Conservation (phyloP, 1,140 invertebrate species). For the Drosophila persimilis region DNA sequence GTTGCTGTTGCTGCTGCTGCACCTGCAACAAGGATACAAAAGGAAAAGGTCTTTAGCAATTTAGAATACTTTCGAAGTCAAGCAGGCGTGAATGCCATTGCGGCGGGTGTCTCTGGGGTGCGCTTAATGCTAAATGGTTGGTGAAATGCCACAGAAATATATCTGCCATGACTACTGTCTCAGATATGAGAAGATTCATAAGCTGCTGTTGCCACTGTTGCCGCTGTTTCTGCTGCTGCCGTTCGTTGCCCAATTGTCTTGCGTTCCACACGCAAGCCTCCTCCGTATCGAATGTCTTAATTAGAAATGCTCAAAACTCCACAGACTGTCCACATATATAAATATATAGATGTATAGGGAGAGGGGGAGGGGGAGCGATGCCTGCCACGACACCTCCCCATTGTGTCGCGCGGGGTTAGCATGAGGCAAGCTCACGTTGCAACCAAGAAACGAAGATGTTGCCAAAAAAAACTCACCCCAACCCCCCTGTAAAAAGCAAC, state of each 20-base stretch:
- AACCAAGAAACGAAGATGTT: conserved; percentile 19
- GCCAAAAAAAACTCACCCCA: conserved; percentile 23
- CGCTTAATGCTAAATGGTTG: conserved; percentile 55
- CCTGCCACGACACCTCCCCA: conserved; percentile 37
- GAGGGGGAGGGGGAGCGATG: not conserved
- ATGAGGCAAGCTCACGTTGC: conserved; percentile 49
- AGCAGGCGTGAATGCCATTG: conserved; percentile 55
- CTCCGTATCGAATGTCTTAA: conserved; percentile 79
- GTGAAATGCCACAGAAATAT: conserved; percentile 53
- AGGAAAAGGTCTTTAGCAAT: conserved; percentile 16
- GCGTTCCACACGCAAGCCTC: conserved; percentile 74
- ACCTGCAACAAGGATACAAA: conserved; percentile 53
- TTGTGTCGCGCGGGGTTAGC: conserved; percentile 47
- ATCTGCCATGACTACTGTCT: conserved; percentile 33
- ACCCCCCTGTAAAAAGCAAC: conserved; percentile 23
- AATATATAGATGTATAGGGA: conserved; percentile 35
- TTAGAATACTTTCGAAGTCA: conserved; percentile 20
- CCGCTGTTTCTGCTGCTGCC: conserved; percentile 14
- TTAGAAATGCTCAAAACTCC: conserved; percentile 66
- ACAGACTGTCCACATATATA: conserved; percentile 37
- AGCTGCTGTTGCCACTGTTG: conserved; percentile 21
- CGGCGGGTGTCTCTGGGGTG: conserved; percentile 46
- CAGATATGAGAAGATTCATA: conserved; percentile 52
- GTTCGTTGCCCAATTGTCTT: conserved; percentile 66
- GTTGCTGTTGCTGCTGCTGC: conserved; percentile 30